Percentiles rank a stretch among this genome's conserved stretches.
Evolutionary conservation across 2,888 invertebrate genomes (phyloP).

Genomic region (Pristionchus japonicus): DNA sequence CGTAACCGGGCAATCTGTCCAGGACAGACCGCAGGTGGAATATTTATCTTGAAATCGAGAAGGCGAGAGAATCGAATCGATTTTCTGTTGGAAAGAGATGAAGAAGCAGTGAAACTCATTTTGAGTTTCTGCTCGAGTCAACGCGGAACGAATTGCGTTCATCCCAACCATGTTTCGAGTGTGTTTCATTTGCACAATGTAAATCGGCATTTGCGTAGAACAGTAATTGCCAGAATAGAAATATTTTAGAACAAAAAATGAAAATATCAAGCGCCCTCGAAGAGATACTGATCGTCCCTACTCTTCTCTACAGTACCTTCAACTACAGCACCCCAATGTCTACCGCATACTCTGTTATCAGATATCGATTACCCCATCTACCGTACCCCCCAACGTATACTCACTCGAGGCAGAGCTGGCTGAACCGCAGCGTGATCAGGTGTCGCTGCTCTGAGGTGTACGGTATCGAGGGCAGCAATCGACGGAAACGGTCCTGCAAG

Average conservation of each 20-base stretch:
- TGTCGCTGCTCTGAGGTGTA: constrained; percentile 34
- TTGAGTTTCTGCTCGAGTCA: too few relatives aligned
- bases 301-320: too few relatives aligned
- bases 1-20: background rate
- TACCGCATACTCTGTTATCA: background rate
- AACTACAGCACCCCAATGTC: too few relatives aligned
- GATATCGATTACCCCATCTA: background rate
- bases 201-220: background rate
- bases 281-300: too few relatives aligned
- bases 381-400: background rate
- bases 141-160: too few relatives aligned
- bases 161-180: too few relatives aligned
- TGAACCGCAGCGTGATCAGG: constrained; percentile 39
- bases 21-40: too few relatives aligned
- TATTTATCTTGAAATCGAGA: too few relatives aligned
- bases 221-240: too few relatives aligned
- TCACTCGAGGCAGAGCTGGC: constrained; percentile 39
- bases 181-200: background rate
- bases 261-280: too few relatives aligned
- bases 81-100: background rate
- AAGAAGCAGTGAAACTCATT: background rate
- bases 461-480: constrained; percentile 36
- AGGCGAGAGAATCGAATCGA: too few relatives aligned
- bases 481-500: constrained; percentile 43
- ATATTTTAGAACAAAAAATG: background rate